Percentiles rank a stretch among this genome's conserved stretches.
Evolutionary conservation across 2,113 vertebrate species (phyloP).

Genomic region (Gracilinanus agilis): DNA sequence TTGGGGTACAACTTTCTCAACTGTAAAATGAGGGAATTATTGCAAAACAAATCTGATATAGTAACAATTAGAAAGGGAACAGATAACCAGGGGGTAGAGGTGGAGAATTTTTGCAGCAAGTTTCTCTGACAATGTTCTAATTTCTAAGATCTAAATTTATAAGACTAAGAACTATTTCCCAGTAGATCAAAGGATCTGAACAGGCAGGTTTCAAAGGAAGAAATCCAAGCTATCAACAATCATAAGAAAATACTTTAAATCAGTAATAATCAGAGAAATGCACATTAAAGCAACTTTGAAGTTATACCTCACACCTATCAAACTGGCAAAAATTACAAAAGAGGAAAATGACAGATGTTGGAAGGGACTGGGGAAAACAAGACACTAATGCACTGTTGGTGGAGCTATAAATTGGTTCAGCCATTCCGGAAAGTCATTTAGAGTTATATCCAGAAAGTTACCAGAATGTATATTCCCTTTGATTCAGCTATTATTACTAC

Average conservation of each 20-base stretch:
- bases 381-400: neutral
- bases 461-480: neutral
- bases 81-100: neutral
- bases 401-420: neutral
- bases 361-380: neutral
- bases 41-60: neutral
- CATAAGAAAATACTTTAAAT: neutral
- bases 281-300: neutral
- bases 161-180: neutral
- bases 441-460: neutral
- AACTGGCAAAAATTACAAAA: neutral
- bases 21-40: neutral
- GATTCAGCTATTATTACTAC: neutral
- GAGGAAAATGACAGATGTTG: neutral
- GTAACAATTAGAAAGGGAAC: neutral
- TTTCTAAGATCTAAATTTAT: neutral
- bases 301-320: neutral
- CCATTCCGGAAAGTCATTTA: neutral
- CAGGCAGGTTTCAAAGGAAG: neutral
- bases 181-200: neutral
- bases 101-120: neutral
- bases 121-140: neutral
- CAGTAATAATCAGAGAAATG: neutral
- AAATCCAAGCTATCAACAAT: neutral
- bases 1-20: neutral